A percentile compares a stretch with the other conserved stretches of the same genome.
Conservation (phyloP, 2,113 vertebrate genomes). For the Hemiscyllium ocellatum region DNA sequence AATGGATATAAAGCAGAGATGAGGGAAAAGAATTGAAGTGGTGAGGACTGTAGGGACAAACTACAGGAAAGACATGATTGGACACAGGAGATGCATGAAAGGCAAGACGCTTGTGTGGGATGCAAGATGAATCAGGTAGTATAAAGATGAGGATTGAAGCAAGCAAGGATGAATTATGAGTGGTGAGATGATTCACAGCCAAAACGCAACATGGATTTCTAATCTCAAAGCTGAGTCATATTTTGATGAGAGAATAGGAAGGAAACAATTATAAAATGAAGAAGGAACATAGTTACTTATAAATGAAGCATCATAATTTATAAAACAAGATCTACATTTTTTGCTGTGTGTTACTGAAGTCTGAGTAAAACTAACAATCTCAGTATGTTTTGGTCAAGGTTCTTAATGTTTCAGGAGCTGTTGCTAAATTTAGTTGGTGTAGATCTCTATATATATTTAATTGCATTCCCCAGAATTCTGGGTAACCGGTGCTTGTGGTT, state of each 20-base stretch:
- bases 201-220: background rate
- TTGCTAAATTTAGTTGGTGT: background rate
- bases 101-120: background rate
- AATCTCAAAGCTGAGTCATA: background rate
- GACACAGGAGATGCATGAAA: background rate
- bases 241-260: background rate
- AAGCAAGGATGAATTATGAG: background rate
- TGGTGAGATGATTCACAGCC: background rate
- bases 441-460: conserved; percentile 6
- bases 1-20: background rate
- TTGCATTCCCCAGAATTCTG: conserved; percentile 9
- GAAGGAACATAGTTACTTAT: background rate
- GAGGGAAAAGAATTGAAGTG: background rate
- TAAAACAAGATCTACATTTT: background rate
- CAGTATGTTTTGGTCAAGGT: background rate
- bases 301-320: background rate
- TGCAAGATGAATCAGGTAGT: background rate
- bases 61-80: background rate
- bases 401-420: background rate
- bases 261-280: background rate
- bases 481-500: background rate
- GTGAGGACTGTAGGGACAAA: background rate
- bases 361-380: no score
- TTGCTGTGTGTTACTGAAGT: background rate
- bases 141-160: background rate